phyloP scores from a whole-genome alignment of 2,113 vertebrate genomes.

The Perca flavescens region DNA sequence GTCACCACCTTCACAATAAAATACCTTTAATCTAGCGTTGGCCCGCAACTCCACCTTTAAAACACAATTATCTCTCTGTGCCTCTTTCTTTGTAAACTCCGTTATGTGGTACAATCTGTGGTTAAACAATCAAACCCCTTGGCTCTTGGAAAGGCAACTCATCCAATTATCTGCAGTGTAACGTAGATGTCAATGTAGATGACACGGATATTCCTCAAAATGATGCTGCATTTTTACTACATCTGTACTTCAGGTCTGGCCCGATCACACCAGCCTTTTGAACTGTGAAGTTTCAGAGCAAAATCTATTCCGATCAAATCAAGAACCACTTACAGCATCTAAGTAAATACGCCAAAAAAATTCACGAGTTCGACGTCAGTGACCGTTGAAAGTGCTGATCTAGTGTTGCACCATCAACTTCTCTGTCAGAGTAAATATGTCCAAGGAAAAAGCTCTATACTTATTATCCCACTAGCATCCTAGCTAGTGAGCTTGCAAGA shows the following conservation, averaged over 20 bases:
- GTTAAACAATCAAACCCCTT: conserved; percentile 41
- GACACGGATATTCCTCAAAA: background rate
- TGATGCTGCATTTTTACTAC: background rate
- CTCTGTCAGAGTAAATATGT: background rate
- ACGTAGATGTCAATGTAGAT: background rate
- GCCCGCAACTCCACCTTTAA: conserved; percentile 26
- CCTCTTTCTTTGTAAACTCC: conserved; percentile 31
- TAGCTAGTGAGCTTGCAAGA: background rate
- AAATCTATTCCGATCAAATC: background rate
- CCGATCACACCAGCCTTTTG: background rate
- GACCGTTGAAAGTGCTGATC: background rate
- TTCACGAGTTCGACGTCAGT: background rate
- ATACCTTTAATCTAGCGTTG: conserved; percentile 46
- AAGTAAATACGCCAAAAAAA: too few relatives aligned
- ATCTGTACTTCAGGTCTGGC: background rate
- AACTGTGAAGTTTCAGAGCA: background rate
- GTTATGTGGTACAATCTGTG: conserved; percentile 35
- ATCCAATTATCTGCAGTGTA: conserved; percentile 23
- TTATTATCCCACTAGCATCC: background rate
- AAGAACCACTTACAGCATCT: background rate
- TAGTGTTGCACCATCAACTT: background rate
- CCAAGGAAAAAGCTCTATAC: background rate
- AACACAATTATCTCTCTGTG: conserved; percentile 34
- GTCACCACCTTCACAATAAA: conserved; percentile 64
- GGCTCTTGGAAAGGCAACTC: conserved; percentile 16